Evolutionary conservation across 1,140 invertebrate species (phyloP).

Genomic region (Cryptotermes secundus): DNA sequence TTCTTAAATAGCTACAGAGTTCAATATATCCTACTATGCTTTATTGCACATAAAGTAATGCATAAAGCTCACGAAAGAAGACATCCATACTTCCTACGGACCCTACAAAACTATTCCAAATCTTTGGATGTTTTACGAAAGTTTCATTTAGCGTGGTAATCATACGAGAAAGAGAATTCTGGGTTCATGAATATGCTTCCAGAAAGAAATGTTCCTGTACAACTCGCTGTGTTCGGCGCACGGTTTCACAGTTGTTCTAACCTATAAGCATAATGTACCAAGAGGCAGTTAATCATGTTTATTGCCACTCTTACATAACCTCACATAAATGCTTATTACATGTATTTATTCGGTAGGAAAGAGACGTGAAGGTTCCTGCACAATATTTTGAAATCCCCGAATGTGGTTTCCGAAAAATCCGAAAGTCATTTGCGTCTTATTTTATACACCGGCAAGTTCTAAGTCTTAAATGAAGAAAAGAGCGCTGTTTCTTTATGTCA

Average conservation of each 20-base stretch:
- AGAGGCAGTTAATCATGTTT: neutral
- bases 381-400: neutral
- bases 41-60: neutral
- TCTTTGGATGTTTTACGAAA: neutral
- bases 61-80: neutral
- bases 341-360: neutral
- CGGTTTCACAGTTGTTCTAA: neutral
- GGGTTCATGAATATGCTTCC: no score
- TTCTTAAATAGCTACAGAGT: no score
- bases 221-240: no score
- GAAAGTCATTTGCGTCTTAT: neutral
- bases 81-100: no score
- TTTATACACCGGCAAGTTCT: neutral
- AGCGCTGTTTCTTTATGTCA: neutral
- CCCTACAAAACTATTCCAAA: no score
- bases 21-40: no score
- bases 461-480: neutral
- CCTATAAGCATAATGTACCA: neutral
- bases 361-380: neutral
- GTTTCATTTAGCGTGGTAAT: no score
- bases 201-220: no score
- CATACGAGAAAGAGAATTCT: no score
- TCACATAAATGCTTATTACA: neutral
- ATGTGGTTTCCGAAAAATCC: neutral
- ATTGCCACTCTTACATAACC: neutral